These are phyloP conservation scores for Callosobruchus maculatus DNA, from an alignment of 2,888 invertebrate genomes.

Conservation along the genomic window DNA sequence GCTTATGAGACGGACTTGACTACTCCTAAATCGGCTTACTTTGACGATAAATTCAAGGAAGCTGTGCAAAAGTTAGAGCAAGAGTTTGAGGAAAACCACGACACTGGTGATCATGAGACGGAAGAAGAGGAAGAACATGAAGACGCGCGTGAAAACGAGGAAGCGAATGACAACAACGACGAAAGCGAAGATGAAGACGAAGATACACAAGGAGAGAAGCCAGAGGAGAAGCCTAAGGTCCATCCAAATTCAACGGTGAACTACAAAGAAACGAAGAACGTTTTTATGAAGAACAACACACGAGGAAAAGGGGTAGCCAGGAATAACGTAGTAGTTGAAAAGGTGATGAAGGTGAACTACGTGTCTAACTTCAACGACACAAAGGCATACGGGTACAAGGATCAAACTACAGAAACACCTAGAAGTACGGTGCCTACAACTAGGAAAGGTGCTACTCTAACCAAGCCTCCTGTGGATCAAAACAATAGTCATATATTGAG, in stretches of 20 bases:
- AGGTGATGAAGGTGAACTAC: constrained; percentile 50
- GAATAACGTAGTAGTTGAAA: constrained; percentile 45
- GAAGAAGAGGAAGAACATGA: constrained; percentile 21
- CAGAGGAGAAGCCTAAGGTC: constrained; percentile 28
- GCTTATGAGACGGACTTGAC: constrained; percentile 42
- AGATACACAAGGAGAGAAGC: constrained; percentile 21
- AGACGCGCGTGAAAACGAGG: constrained; percentile 12
- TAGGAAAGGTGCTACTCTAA: constrained; percentile 25
- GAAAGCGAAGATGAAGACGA: constrained; percentile 19
- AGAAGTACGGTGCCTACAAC: constrained; percentile 20
- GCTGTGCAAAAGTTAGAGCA: constrained; percentile 52
- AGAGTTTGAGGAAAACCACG: constrained; percentile 12
- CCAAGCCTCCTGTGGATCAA: constrained; percentile 27
- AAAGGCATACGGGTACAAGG: constrained; percentile 42
- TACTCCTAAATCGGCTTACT: constrained; percentile 55
- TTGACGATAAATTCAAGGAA: constrained; percentile 54
- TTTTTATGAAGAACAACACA: constrained; percentile 32
- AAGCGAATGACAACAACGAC: constrained; percentile 14
- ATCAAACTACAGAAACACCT: neutral
- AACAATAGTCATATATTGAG: constrained; percentile 34
- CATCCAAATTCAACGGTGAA: constrained; percentile 32
- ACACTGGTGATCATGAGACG: constrained; percentile 12
- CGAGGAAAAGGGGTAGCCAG: constrained; percentile 35
- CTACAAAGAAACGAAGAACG: constrained; percentile 33
- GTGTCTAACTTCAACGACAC: constrained; percentile 56